These are phyloP conservation scores for Uromys caudimaculatus DNA, from an alignment of 2,797 vertebrate species.

Conservation along the genomic window DNA sequence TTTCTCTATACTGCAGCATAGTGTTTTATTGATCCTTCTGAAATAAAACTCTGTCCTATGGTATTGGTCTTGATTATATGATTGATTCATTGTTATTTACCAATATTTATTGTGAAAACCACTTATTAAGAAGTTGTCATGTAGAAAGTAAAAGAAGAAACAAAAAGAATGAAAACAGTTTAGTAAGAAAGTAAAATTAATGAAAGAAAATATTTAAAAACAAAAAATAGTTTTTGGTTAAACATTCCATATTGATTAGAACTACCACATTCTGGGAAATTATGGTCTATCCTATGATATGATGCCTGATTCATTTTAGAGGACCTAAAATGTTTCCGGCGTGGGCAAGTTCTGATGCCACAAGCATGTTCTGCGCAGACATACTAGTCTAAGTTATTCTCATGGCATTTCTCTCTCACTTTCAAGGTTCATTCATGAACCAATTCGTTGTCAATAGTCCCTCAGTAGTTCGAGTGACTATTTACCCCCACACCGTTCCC, in stretches of 20 bases:
- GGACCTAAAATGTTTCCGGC: not conserved
- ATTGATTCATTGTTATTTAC: not conserved
- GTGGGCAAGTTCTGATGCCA: not conserved
- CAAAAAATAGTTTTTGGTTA: not conserved
- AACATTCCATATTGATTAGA: slow-evolving; percentile 17
- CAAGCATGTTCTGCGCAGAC: not conserved
- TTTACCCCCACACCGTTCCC: not conserved
- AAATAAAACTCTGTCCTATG: slow-evolving; percentile 26
- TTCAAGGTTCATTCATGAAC: not conserved
- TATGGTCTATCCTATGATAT: not conserved
- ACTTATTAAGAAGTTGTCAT: not conserved
- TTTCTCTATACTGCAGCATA: not conserved
- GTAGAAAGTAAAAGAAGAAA: not conserved
- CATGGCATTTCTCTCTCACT: not conserved
- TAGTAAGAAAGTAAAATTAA: not conserved
- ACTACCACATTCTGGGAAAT: not conserved
- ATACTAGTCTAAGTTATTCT: not conserved
- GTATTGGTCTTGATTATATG: not conserved
- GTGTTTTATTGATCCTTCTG: slow-evolving; percentile 16
- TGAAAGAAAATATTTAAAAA: not conserved
- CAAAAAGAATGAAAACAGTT: not conserved
- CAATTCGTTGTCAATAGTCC: slow-evolving; percentile 33
- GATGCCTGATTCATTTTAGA: not conserved
- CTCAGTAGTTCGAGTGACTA: not conserved
- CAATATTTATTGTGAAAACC: not conserved